Evolutionary conservation across 1,140 invertebrate genomes (phyloP), one percentile per base, ranked within the genome.

Genomic region (Lutraria rhynchaena): DNA sequence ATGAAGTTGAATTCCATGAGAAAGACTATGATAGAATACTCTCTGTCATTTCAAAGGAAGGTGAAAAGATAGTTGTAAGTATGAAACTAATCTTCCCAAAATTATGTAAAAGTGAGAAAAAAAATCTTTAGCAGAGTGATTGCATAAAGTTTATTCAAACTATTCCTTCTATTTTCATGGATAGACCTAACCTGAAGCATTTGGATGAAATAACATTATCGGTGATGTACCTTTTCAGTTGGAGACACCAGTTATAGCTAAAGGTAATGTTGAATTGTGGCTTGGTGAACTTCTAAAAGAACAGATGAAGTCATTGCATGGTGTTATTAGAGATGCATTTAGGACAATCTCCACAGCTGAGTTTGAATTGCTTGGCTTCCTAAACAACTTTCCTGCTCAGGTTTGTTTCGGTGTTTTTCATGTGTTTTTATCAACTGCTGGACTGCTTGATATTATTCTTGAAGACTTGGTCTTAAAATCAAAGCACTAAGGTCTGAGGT

Each of bases 21-120:
- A 96, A 98, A 60, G 97, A 98, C 89, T 99, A 99, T 90, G 98
- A 99, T 89, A 97, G 97, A 91, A 99, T 99, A 94, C 94, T 96
- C 51, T 95, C 96, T 0, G 96, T 99, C 24, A 94, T 98, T 53
- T 99, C 98, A 0, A 97, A 96, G 1, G 98, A 99, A 93, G 96
- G 96, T 29, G 98, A 99, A 94, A 95, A 94, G 65, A 98, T 99
- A 77, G 93, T 96, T 87, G 95, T 95, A 91, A 86, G 87, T 89
- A 19, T 29, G n/a, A n/a, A 37, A 27, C 3, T 33, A n/a, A 17
- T 46, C 44, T 46, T 46, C 19, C 7, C 44, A 46, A 9, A 22
- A 11, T 22, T 27, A 13, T n/a, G 9, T 11, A 22, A 9, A 22
- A 27, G 22, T 13, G 27, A n/a, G 7, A 57, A n/a, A 57, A 22